Percentiles rank a stretch among this genome's conserved stretches.
Conservation (phyloP, 2,888 invertebrate species). For the Bombylius major region DNA sequence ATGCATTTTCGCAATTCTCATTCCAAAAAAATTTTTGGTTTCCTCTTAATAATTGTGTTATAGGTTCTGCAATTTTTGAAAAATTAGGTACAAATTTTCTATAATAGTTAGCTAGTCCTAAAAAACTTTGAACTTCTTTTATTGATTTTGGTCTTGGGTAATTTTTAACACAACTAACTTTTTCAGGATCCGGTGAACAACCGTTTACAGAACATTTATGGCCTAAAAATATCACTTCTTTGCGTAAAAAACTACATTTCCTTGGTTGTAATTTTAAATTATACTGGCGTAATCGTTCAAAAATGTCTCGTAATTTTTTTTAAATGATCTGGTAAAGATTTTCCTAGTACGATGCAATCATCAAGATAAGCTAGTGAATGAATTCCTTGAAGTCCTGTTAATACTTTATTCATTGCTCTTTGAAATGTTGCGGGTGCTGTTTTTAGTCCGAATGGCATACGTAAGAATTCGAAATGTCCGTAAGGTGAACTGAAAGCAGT, state of each 20-base stretch:
- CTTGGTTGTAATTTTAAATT: constrained; percentile 19
- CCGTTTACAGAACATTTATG: constrained; percentile 21
- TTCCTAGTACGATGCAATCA: constrained; percentile 11
- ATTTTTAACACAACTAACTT: neutral
- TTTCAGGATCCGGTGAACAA: constrained; percentile 18
- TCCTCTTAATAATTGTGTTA: neutral
- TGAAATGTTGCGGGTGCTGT: constrained; percentile 13
- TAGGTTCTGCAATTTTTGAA: constrained; percentile 2
- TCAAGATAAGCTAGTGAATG: constrained; percentile 7
- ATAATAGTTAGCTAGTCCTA: constrained; percentile 7
- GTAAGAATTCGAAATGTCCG: constrained; percentile 23
- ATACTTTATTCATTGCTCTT: constrained; percentile 26
- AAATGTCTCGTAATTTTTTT: constrained; percentile 11
- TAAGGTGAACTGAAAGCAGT: constrained; percentile 11
- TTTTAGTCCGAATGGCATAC: neutral
- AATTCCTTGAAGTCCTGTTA: constrained; percentile 23
- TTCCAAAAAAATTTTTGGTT: neutral
- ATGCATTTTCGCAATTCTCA: constrained; percentile 14
- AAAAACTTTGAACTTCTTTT: constrained; percentile 2
- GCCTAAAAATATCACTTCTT: constrained; percentile 14
- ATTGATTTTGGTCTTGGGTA: no score
- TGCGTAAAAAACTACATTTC: constrained; percentile 17
- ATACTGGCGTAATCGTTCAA: constrained; percentile 14
- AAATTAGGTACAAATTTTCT: constrained; percentile 6
- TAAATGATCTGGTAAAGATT: constrained; percentile 5